Evolutionary conservation across 2,113 vertebrate species (phyloP), one percentile per base, ranked within the genome.

Genomic region (Chaetodon trifascialis): DNA sequence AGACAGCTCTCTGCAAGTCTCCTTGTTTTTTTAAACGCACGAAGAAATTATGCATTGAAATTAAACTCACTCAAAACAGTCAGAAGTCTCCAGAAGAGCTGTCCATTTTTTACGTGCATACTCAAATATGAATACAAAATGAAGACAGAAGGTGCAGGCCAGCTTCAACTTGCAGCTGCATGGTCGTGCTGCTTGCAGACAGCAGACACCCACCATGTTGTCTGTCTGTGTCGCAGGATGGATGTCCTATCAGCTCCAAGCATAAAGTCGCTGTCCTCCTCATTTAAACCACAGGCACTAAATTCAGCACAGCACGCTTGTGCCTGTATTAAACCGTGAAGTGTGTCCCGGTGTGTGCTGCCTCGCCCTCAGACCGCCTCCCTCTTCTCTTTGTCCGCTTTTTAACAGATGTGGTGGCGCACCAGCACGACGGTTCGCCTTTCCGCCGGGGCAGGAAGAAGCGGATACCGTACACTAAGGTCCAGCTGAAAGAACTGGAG

Each of bases 391-490:
- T 70, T 84, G 58, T 85, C 79, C 62, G 15, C 54, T 89, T 30
- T 44, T 2, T 14, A 68, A 3, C 95, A 99, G 98, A 99, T 92
- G 98, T 97, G 89, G 89, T 94, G 7, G 90, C 87, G 7, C 93
- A 97, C 76, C 96, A 96, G 71, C 93, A 96, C 19, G 98, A 99
- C 90, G 96, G 97, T 93, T 97, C 96, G 70, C 86, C 96, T 62
- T 97, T 97, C 89, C 97, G 97, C 80, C 95, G 97, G 0, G 97
- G 97, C 69, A 94, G 98, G 65, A 99, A 99, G 96, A 99, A 99
- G 88, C 93, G 98, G 77, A 96, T 98, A 78, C 97, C 97, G 0
- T 99, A 99, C 90, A 99, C 96, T 88, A 99, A 99, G 81, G 91
- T 96, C 49, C 98, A 99, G 89, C 93, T 99, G 66, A 96, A 97